Evolutionary conservation across 1,140 invertebrate species (phyloP), one percentile per base, ranked within the genome.

Genomic region (Drosophila suzukii): DNA sequence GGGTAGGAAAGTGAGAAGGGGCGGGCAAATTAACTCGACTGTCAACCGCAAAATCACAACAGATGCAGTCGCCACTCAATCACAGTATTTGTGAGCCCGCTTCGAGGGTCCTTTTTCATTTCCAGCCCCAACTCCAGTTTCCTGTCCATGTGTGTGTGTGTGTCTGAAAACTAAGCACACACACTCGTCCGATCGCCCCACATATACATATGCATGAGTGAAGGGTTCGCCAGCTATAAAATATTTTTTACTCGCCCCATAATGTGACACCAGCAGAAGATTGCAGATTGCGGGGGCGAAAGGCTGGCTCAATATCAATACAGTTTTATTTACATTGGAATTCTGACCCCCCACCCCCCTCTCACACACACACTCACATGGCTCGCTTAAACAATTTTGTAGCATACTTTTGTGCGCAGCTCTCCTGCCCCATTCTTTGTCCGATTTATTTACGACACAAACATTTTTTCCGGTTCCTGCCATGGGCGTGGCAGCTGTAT

Each of bases 1-100:
- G 7, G n/a, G 36, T 27, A 27, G 27, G 27, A 27, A 27, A 27
- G 27, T 27, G 27, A 27, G 27, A 27, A 13, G 20, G 32, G 60
- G 67, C 49, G 65, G 77, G 62, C 65, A 85, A 86, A 86, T 86
- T 88, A 88, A 88, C 83, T 86, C 61, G 66, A 86, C 82, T 86
- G 79, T 88, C 83, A 86, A 88, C 82, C 83, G 82, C 82, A 86
- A 86, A 86, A 86, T 86, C 83, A 86, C 78, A 86, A 86, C 82
- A 86, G 83, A 88, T 88, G 82, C 82, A 86, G 83, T 79, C 66
- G 83, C 43, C 82, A 82, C 83, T 86, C 82, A 86, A 86, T 86
- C 83, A 88, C 78, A 38, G 66, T 81, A 78, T 85, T 75, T 79
- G 76, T 79, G 49, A 34, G 67, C 59, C 50, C 55, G 51, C 56